phyloP scores from a whole-genome alignment of 64 coral and sea anemone genomes.

The Stylophora pistillata region DNA sequence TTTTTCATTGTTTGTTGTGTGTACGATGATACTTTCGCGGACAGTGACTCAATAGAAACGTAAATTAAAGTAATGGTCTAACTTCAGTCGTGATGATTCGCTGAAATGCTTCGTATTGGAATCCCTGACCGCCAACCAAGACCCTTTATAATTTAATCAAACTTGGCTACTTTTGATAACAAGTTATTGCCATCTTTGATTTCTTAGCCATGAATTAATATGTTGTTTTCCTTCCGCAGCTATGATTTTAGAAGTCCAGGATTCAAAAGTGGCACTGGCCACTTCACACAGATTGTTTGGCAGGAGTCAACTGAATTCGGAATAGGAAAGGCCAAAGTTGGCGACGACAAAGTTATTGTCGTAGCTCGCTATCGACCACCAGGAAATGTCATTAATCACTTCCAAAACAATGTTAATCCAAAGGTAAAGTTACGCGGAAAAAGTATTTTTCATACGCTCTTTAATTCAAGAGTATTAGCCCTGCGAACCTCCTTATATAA shows the following conservation, averaged over 20 bases:
- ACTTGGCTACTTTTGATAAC: too few relatives aligned
- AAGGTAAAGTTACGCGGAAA: not conserved
- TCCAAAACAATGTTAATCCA: conserved; percentile 56
- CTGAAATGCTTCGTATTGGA: not conserved
- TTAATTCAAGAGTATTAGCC: too few relatives aligned
- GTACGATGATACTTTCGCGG: too few relatives aligned
- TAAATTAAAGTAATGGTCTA: not conserved
- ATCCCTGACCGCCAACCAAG: too few relatives aligned
- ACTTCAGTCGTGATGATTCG: not conserved
- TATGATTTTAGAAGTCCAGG: conserved; percentile 69
- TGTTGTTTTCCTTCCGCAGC: not conserved
- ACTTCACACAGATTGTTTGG: conserved; percentile 80
- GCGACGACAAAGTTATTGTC: conserved; percentile 45
- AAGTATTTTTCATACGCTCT: too few relatives aligned
- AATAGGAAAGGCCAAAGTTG: conserved; percentile 36
- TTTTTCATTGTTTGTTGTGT: too few relatives aligned
- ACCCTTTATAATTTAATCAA: too few relatives aligned
- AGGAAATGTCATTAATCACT: conserved; percentile 52
- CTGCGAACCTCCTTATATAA: too few relatives aligned
- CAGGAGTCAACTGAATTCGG: conserved; percentile 50
- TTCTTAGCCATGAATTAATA: not conserved
- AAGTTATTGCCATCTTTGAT: not conserved
- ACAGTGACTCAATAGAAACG: too few relatives aligned
- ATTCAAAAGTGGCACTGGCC: conserved; percentile 54
- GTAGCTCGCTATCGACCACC: conserved; percentile 59